Conservation (phyloP, 2,113 vertebrate species). For the Macquaria australasica region DNA sequence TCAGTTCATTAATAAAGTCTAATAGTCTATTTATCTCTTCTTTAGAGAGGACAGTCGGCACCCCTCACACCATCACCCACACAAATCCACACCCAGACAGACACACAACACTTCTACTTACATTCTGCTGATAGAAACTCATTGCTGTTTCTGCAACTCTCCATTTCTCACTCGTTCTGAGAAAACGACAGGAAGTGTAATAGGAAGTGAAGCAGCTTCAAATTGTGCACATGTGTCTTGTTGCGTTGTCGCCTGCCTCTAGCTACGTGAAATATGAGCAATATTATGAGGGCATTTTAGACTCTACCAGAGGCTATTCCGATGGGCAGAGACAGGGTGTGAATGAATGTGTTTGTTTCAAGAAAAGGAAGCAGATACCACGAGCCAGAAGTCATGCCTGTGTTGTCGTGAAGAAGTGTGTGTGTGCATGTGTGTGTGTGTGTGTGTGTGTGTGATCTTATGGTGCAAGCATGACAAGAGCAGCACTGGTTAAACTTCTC, state of each 20-base stretch:
- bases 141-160: conserved; percentile 23
- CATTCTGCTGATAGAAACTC: conserved; percentile 30
- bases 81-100: not conserved
- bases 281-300: not conserved
- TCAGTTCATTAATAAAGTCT: not conserved
- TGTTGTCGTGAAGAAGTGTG: not conserved
- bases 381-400: conserved; percentile 23
- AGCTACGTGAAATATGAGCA: not conserved
- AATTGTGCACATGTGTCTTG: not conserved
- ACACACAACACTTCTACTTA: conserved; percentile 53
- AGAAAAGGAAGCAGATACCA: conserved; percentile 43
- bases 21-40: not conserved
- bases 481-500: conserved; percentile 83
- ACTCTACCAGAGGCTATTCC: not conserved
- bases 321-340: not conserved
- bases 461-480: conserved; percentile 84
- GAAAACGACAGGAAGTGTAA: conserved; percentile 78
- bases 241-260: not conserved
- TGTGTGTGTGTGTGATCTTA: conserved; percentile 35
- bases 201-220: conserved; percentile 69
- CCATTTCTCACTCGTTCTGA: conserved; percentile 58
- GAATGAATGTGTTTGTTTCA: conserved; percentile 10
- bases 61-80: not conserved
- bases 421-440: not conserved
- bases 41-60: not conserved